Conservation (phyloP, 2,113 vertebrate species). For the Rhizomys pruinosus region DNA sequence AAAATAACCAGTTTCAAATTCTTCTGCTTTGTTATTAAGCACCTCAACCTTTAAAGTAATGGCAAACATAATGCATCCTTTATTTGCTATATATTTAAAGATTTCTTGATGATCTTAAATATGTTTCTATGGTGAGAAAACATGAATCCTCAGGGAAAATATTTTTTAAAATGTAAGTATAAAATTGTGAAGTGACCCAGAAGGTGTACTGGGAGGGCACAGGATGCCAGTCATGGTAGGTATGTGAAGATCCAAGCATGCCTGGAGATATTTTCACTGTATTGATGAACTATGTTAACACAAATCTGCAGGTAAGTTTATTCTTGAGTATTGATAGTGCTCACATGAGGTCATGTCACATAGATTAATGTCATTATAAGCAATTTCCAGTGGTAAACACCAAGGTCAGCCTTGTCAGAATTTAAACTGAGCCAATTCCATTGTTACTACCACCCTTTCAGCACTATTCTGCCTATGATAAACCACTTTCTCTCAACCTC, state of each 20-base stretch:
- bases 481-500: neutral
- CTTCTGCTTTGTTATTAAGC: neutral
- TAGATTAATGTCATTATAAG: neutral
- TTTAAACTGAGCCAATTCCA: neutral
- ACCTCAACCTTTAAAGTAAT: neutral
- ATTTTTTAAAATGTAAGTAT: neutral
- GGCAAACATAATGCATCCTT: neutral
- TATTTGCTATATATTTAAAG: conserved; percentile 21
- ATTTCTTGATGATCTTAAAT: no score
- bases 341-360: neutral
- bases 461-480: neutral
- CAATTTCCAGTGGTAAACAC: neutral
- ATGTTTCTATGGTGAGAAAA: neutral
- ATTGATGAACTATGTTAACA: conserved; percentile 10
- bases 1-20: neutral
- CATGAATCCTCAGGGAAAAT: neutral
- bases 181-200: conserved; percentile 32
- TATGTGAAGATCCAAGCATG: conserved; percentile 32
- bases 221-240: conserved; percentile 4
- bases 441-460: neutral
- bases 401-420: conserved; percentile 23
- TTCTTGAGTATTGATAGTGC: no score
- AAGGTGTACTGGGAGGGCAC: neutral
- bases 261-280: neutral
- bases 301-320: conserved; percentile 51